A percentile compares a stretch with the other conserved stretches of the same genome.
phyloP scores from a whole-genome alignment of 37 sponge, comb jelly and placozoan species.

The Diacarnus erythraeanus region DNA sequence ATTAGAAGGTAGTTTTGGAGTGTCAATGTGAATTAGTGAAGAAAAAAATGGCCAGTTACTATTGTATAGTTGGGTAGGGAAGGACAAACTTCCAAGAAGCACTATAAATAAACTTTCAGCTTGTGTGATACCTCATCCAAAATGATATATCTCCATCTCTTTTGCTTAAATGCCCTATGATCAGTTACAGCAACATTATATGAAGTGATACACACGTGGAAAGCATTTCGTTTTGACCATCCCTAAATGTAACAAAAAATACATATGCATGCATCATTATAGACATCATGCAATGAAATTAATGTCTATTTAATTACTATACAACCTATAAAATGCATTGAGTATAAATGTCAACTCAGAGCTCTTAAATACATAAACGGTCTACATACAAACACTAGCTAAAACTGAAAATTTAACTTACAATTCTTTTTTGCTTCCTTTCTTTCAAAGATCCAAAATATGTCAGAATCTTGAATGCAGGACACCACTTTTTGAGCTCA shows the following conservation, averaged over 20 bases:
- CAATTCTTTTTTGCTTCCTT: slow-evolving; percentile 88
- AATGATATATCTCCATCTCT: slow-evolving; percentile 95
- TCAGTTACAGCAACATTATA: slow-evolving; percentile 97
- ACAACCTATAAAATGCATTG: not conserved
- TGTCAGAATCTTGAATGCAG: slow-evolving; percentile 98
- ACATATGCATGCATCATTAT: not conserved
- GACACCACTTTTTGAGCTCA: slow-evolving; percentile 99
- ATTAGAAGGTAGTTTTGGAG: no score
- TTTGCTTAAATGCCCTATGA: slow-evolving; percentile 87
- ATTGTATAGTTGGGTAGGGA: not conserved
- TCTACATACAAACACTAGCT: not conserved
- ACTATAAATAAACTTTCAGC: not conserved
- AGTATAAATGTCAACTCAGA: no score
- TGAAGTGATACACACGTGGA: slow-evolving; percentile 99
- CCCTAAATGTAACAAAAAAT: slow-evolving; percentile 55
- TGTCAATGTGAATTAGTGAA: not conserved
- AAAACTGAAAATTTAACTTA: slow-evolving; percentile 4
- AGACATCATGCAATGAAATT: no score
- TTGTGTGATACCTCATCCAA: slow-evolving; percentile 83
- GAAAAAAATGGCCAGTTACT: not conserved
- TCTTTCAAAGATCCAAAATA: slow-evolving; percentile 97
- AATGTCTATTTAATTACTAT: not conserved
- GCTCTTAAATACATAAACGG: not conserved
- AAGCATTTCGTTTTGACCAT: slow-evolving; percentile 94
- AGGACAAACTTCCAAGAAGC: not conserved